Conservation (phyloP, 2,888 invertebrate genomes). For the Pinctada fucata region DNA sequence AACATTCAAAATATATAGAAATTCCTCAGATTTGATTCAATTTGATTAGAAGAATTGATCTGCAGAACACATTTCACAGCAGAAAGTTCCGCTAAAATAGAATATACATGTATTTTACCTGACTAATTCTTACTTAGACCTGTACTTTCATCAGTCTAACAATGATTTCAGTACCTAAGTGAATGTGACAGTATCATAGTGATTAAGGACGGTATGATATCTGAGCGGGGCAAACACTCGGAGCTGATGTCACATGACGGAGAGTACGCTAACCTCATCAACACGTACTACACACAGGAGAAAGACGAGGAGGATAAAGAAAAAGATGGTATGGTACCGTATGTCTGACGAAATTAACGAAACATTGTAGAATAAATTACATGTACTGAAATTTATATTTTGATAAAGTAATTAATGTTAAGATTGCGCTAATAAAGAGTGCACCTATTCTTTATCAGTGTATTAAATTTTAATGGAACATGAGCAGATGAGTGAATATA, state of each 20-base stretch:
- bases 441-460: no score
- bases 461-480: no score
- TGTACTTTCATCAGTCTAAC: no score
- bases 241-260: conserved; percentile 77
- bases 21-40: no score
- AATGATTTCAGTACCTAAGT: conserved; percentile 78
- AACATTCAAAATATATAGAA: no score
- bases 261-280: conserved; percentile 75
- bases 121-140: no score
- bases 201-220: conserved; percentile 80
- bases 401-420: background rate
- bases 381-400: background rate
- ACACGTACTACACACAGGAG: conserved; percentile 61
- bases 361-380: conserved; percentile 65
- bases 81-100: no score
- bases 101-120: no score
- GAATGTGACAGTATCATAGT: conserved; percentile 81
- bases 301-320: conserved; percentile 41
- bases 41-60: no score
- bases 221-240: conserved; percentile 80
- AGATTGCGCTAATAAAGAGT: no score
- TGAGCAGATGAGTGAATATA: no score
- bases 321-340: background rate
- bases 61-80: no score
- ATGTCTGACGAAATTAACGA: conserved; percentile 15